Evolutionary conservation across 1,140 invertebrate genomes (phyloP), one percentile per base, ranked within the genome.

Genomic region (Orchestia grillus): DNA sequence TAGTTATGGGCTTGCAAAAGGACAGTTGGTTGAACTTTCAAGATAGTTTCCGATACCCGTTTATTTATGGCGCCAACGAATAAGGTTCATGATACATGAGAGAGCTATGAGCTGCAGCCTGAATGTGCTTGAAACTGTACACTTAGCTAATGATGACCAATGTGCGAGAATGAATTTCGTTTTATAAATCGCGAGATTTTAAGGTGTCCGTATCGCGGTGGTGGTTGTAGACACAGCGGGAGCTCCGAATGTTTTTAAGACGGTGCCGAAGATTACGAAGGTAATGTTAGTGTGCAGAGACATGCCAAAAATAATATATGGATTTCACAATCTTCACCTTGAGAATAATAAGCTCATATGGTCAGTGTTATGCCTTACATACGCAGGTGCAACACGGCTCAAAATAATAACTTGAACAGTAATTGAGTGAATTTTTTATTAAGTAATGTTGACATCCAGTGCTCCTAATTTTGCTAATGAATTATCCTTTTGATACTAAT

Each of bases 1-100:
- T 94, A 40, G 92, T 45, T 94, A 47, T 94, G 40, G 45, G 44
- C 44, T 94, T 42, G 45, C 44, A 45, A 94, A 94, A 94, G 92
- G 92, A 94, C 92, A 94, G 92, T 94, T 94, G 92, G 92, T n/a
- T 94, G 92, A 94, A 94, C 92, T 94, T 47, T 45, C 36, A 40
- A 94, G 92, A 94, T 94, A 94, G 4, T 45, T 94, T 44, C 92
- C 92, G 92, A 94, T 94, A 94, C 92, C 43, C 6, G 43, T 44
- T 94, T 45, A 94, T 94, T 94, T 44, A 94, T 94, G 92, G 44
- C 43, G 92, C 36, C 92, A n/a, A 11, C 43, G 88, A 90, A 90
- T 90, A 90, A 90, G 88, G n/a, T 8, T 42, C 41, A 90, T 90
- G 41, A 44, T 90, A 41, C 41, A 90, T 41, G 28, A 90, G 0